Percentiles rank a stretch among this genome's conserved stretches.
These are phyloP conservation scores for Chinchilla lanigera DNA, from an alignment of 2,113 vertebrate genomes.

Conservation along the genomic window DNA sequence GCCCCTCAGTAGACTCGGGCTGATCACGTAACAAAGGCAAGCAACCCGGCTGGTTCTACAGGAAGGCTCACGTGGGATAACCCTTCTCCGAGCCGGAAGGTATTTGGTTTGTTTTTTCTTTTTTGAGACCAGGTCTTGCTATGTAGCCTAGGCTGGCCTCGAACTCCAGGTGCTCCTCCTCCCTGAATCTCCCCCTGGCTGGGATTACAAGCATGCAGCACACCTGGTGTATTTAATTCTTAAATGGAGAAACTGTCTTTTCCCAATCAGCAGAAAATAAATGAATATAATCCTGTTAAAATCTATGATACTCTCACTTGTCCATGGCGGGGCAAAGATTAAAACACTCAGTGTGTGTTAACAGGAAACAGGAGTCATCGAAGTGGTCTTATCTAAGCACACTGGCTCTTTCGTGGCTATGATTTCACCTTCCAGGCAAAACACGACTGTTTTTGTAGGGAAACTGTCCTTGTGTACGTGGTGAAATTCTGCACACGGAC, in stretches of 20 bases:
- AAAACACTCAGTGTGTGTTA: not conserved
- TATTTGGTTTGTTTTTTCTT: not conserved
- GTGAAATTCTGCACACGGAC: not conserved
- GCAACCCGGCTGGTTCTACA: not conserved
- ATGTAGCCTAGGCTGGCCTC: not conserved
- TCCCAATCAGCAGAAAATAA: not conserved
- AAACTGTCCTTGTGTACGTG: not conserved
- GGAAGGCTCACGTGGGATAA: not conserved
- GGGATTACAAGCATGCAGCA: not conserved
- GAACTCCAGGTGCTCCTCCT: not conserved
- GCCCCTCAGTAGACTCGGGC: not conserved
- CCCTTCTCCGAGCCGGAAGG: too few relatives aligned
- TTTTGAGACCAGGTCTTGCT: not conserved
- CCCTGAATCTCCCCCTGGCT: not conserved
- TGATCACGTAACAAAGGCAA: too few relatives aligned
- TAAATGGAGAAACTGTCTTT: not conserved
- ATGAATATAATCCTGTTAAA: not conserved
- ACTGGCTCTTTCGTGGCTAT: accelerated
- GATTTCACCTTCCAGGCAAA: not conserved
- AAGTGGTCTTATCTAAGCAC: accelerated
- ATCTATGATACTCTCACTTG: not conserved
- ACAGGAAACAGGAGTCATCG: too few relatives aligned
- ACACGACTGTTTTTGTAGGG: not conserved
- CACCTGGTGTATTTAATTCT: not conserved
- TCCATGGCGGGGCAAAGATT: not conserved